Base-by-base conservation (phyloP, 2,113 vertebrate genomes). In the Sialia sialis region DNA sequence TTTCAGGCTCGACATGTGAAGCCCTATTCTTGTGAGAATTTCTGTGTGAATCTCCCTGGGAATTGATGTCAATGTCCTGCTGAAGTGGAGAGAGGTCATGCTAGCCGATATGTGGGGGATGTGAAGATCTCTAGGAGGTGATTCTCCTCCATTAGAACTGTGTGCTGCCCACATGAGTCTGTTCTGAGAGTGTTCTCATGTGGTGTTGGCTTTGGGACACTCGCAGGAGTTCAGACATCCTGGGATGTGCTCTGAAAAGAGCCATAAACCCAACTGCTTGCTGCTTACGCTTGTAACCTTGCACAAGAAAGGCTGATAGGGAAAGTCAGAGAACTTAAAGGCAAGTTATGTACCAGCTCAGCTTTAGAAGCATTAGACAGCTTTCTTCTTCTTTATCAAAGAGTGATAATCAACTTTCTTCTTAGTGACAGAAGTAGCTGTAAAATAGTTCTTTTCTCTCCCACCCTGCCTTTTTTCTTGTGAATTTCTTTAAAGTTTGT, bases 351-450 rank as follows among this genome's bases (percentile, higher is more conserved):
- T 54, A 55, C 60, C 4, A 6, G 48, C 36, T 85, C 84, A 26
- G 63, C 89, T 86, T 95, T 93, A 91, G 95, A 96, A 93, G 91
- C 67, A 89, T 87, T 54, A 93, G 91, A 75, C 67, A 91, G 84
- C 93, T 95, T 96, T 95, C 94, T 96, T 91, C 95, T 95, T 93
- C 74, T 38, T 87, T 95, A 97, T 95, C 94, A 96, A 95, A 93
- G 94, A 89, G 90, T 52, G 93, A 93, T 96, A 94, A 95, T 92
- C 91, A 95, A 74, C 90, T 92, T 93, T 94, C 86, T 95, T 93
- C 93, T 94, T 59, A 87, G 77, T 80, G 94, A 92, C 81, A 95
- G 82, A 96, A 92, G 84, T 59, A 91, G 90, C 93, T 95, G 89
- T 95, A 95, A 96, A 94, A 72, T 48, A 80, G 78, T 79, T 93